A percentile compares a stretch with the other conserved stretches of the same genome.
Conservation (phyloP, 2,113 vertebrate genomes). For the western clawed frog (Xenopus tropicalis) region DNA sequence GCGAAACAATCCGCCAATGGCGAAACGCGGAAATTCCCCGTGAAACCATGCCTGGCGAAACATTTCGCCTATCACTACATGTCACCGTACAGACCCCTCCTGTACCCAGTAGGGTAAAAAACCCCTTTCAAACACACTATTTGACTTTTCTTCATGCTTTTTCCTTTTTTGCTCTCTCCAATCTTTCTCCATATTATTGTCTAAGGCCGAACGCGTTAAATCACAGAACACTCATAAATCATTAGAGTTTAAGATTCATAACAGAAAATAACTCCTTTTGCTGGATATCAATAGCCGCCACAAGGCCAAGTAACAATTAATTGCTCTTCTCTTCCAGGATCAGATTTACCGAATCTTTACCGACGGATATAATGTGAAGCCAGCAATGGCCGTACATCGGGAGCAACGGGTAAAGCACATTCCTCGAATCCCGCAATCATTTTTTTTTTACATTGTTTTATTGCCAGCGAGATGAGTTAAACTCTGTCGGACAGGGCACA, state of each 20-base stretch:
- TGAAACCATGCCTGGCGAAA: too few species aligned
- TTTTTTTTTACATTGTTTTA: constrained; percentile 8
- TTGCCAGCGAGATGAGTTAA: constrained; percentile 22
- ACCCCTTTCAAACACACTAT: too few species aligned
- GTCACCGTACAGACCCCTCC: too few species aligned
- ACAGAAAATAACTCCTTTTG: not conserved
- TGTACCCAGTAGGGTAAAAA: too few species aligned
- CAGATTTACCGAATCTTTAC: not conserved
- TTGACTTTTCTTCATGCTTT: too few species aligned
- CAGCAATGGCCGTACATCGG: not conserved
- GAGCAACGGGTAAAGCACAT: not conserved
- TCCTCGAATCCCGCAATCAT: not conserved
- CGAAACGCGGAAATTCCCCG: too few species aligned
- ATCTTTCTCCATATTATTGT: not conserved
- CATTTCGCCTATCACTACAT: too few species aligned
- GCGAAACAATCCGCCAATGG: too few species aligned
- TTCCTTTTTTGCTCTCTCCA: too few species aligned
- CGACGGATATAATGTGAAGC: not conserved
- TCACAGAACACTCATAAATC: not conserved
- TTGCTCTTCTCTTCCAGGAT: not conserved
- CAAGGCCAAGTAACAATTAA: not conserved
- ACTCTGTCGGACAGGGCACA: constrained; percentile 16
- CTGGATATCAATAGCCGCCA: not conserved
- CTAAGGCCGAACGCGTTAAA: not conserved
- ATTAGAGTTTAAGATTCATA: not conserved